phyloP scores from a whole-genome alignment of 2,113 vertebrate genomes.

The Larimichthys polyactis region DNA sequence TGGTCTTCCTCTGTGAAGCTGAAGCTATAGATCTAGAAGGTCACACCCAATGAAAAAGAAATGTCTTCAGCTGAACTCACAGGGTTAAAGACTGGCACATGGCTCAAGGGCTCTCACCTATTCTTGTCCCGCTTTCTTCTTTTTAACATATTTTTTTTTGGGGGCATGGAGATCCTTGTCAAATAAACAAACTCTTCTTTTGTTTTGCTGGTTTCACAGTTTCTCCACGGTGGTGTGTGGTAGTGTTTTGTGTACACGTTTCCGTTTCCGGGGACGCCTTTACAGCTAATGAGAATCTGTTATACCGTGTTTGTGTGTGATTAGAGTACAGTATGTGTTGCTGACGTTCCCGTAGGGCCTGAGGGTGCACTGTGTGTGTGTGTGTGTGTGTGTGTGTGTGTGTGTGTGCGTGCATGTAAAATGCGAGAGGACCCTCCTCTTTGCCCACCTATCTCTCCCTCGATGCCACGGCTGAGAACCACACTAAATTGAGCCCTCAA shows the following conservation, averaged over 20 bases:
- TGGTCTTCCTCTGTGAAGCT: background rate
- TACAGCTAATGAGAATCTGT: slow-evolving; percentile 57
- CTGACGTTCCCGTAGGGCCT: slow-evolving; percentile 61
- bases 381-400: background rate
- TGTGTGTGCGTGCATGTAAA: slow-evolving; percentile 22
- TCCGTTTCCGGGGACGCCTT: slow-evolving; percentile 32
- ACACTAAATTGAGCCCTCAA: slow-evolving; percentile 83
- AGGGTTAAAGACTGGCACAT: slow-evolving; percentile 57
- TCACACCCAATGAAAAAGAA: slow-evolving; percentile 6
- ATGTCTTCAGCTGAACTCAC: slow-evolving; percentile 1
- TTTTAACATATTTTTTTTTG: slow-evolving; percentile 52
- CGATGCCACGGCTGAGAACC: slow-evolving; percentile 82
- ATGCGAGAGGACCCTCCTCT: slow-evolving; percentile 69
- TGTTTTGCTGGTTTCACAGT: slow-evolving; percentile 69
- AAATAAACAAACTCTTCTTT: slow-evolving; percentile 72
- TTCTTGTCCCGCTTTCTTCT: slow-evolving; percentile 60
- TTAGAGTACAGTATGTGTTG: slow-evolving; percentile 35
- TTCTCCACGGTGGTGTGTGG: slow-evolving; percentile 72
- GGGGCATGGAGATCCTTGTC: slow-evolving; percentile 71
- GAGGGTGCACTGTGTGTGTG: slow-evolving; percentile 34
- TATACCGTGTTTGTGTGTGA: slow-evolving; percentile 11
- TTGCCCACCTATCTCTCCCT: slow-evolving; percentile 82
- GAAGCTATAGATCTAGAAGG: slow-evolving; percentile 24
- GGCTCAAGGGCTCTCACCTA: slow-evolving; percentile 60
- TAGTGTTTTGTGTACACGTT: slow-evolving; percentile 25